phyloP scores from a whole-genome alignment of 2,888 invertebrate species.

The Entomobrya multifasciata region DNA sequence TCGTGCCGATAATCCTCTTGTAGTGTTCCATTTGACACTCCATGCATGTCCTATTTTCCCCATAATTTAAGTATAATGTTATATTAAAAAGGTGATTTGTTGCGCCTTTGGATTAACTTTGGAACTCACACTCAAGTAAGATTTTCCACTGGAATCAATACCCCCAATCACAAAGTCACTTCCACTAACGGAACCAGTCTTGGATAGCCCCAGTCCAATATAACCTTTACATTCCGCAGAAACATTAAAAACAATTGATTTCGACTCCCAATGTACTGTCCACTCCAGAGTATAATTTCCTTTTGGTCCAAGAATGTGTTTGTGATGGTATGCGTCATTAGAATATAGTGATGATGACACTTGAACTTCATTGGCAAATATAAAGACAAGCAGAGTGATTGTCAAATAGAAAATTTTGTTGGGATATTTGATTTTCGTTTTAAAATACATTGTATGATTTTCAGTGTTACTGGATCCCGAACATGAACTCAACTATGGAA shows the following conservation, averaged over 20 bases:
- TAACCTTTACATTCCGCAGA: slow-evolving; percentile 57
- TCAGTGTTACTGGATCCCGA: no score
- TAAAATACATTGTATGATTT: no score
- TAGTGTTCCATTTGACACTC: slow-evolving; percentile 12
- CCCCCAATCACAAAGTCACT: slow-evolving; percentile 68
- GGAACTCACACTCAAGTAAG: slow-evolving; percentile 49
- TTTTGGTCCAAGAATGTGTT: slow-evolving; percentile 31
- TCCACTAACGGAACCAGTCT: slow-evolving; percentile 44
- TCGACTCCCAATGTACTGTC: slow-evolving; percentile 24
- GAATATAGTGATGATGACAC: not conserved
- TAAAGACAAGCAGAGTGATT: no score
- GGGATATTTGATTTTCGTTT: no score
- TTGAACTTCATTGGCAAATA: no score
- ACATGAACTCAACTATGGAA: no score
- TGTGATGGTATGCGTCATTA: slow-evolving; percentile 16
- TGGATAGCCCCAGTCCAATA: slow-evolving; percentile 63
- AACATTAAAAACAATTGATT: slow-evolving; percentile 51
- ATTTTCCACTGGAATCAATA: slow-evolving; percentile 39
- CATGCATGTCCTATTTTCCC: slow-evolving; percentile 59
- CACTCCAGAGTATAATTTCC: slow-evolving; percentile 57
- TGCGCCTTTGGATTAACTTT: no score
- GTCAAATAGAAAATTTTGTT: no score
- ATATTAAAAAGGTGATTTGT: no score
- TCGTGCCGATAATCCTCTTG: not conserved
- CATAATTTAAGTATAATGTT: no score